Percentiles rank a stretch among this genome's conserved stretches.
Conservation (phyloP, 2,888 invertebrate species). For the Cylloceria caligata region DNA sequence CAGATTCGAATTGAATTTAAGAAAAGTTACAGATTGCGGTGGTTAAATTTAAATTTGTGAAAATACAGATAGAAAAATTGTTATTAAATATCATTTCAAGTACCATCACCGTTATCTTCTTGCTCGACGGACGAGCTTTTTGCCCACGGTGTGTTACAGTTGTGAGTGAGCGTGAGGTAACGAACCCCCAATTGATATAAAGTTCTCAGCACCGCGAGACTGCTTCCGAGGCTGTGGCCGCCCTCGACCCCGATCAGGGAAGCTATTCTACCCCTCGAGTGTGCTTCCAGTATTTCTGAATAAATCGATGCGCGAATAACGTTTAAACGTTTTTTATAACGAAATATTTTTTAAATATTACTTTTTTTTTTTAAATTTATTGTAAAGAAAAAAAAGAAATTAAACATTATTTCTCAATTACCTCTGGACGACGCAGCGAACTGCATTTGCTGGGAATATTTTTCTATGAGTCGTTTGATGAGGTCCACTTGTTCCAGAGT, state of each 20-base stretch:
- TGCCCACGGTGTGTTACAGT: conserved; percentile 93
- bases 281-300: conserved; percentile 89
- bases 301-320: conserved; percentile 4
- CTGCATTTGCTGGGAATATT: conserved; percentile 88
- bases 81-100: conserved; percentile 45
- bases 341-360: not conserved
- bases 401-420: conserved; percentile 78
- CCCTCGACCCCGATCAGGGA: conserved; percentile 97
- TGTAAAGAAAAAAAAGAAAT: not conserved
- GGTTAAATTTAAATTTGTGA: conserved; percentile 9
- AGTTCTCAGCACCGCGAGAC: conserved; percentile 93
- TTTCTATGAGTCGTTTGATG: conserved; percentile 89
- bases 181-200: conserved; percentile 95
- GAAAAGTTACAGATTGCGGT: not conserved
- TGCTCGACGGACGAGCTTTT: conserved; percentile 82
- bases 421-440: conserved; percentile 90
- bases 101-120: conserved; percentile 79
- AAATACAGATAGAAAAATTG: conserved; percentile 5
- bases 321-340: not conserved
- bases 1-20: conserved; percentile 2
- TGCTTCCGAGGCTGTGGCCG: conserved; percentile 96
- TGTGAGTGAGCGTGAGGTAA: conserved; percentile 94
- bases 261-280: conserved; percentile 90
- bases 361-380: conserved; percentile 5
- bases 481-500: conserved; percentile 91